A percentile compares a stretch with the other conserved stretches of the same genome.
These are phyloP conservation scores for Acleris emargana DNA, from an alignment of 2,888 invertebrate genomes.

Conservation along the genomic window DNA sequence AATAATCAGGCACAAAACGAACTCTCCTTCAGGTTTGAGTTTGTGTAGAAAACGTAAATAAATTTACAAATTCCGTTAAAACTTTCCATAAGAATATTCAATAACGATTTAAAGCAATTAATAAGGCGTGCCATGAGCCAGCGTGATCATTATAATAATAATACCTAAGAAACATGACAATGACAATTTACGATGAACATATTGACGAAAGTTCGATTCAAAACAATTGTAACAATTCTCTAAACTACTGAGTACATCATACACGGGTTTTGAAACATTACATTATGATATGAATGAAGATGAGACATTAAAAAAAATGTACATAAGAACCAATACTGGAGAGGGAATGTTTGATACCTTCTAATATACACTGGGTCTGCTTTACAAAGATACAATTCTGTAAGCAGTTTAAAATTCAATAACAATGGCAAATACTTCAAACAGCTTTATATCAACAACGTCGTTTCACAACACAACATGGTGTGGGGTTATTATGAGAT, in stretches of 20 bases:
- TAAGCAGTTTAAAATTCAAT: conserved; percentile 2
- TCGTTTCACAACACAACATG: too few relatives aligned
- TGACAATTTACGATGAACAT: neutral
- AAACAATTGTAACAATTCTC: conserved; percentile 2
- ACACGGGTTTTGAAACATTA: neutral
- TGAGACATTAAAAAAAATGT: conserved; percentile 29
- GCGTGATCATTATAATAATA: conserved; percentile 7
- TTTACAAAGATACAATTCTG: conserved; percentile 7
- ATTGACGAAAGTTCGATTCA: conserved; percentile 9
- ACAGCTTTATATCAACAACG: neutral
- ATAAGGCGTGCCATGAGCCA: conserved; percentile 15
- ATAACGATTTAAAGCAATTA: conserved; percentile 16
- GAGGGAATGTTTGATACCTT: conserved; percentile 64
- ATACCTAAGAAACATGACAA: conserved; percentile 1
- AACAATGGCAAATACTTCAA: conserved; percentile 6
- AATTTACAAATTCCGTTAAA: neutral
- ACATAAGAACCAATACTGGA: conserved; percentile 61
- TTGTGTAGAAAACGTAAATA: neutral
- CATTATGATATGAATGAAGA: conserved; percentile 11
- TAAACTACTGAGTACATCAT: conserved; percentile 2
- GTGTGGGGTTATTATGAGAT: too few relatives aligned
- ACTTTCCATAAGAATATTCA: conserved; percentile 5
- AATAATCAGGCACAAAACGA: conserved; percentile 25
- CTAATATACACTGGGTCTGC: conserved; percentile 4
- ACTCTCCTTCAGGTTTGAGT: neutral